Conservation (phyloP, 2,888 invertebrate genomes). For the Euplagia quadripunctaria region DNA sequence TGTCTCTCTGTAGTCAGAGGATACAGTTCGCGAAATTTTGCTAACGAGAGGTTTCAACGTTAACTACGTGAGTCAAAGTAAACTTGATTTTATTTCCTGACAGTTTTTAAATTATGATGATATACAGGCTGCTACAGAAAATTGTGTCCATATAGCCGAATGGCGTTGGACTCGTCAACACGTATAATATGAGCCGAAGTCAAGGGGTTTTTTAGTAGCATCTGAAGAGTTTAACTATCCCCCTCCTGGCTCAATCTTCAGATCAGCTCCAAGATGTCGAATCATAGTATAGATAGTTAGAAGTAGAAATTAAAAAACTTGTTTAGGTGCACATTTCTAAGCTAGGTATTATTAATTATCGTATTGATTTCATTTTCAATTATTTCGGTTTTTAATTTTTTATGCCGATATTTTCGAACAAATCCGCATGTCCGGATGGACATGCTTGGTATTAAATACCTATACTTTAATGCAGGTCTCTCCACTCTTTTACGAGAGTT, state of each 20-base stretch:
- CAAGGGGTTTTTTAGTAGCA: no score
- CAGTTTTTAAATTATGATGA: not conserved
- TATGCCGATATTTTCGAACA: not conserved
- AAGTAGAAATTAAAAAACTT: not conserved
- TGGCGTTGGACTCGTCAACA: no score
- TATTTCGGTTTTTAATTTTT: not conserved
- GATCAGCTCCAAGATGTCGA: no score
- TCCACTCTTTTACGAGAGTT: no score
- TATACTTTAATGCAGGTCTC: no score
- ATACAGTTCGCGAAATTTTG: conserved; percentile 2
- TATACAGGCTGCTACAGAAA: not conserved
- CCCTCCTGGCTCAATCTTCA: no score
- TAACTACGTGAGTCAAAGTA: conserved; percentile 12
- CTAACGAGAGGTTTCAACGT: conserved; percentile 36
- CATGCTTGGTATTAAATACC: no score
- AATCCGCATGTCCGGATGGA: not conserved
- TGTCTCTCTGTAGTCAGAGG: conserved; percentile 1
- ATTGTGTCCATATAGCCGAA: not conserved
- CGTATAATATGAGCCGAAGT: no score
- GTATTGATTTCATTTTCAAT: not conserved
- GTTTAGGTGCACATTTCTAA: not conserved
- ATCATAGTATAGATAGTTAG: no score
- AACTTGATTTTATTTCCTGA: conserved; percentile 11
- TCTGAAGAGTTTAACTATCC: no score
- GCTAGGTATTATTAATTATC: not conserved